These are phyloP conservation scores for Apamea epomidion DNA, from an alignment of 2,888 invertebrate species.

Conservation along the genomic window DNA sequence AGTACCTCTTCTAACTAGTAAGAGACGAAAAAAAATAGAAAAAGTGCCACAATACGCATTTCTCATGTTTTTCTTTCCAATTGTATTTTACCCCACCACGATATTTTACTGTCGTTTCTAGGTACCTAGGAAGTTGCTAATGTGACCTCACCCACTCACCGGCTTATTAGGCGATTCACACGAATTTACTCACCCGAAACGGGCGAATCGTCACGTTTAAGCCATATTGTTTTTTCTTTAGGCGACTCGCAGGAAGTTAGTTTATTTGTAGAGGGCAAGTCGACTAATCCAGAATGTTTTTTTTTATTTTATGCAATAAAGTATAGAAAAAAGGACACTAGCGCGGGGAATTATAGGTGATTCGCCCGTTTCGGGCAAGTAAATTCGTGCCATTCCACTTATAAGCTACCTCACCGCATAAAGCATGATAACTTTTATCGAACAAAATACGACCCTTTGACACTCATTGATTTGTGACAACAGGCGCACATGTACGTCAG, in stretches of 20 bases:
- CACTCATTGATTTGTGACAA: not conserved
- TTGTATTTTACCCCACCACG: not conserved
- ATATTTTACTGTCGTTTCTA: not conserved
- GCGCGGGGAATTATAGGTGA: too few species aligned
- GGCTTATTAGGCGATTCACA: too few species aligned
- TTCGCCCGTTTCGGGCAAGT: not conserved
- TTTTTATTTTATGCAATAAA: too few species aligned
- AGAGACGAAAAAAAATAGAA: not conserved
- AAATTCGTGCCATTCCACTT: not conserved
- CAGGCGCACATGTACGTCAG: not conserved
- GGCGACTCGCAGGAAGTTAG: too few species aligned
- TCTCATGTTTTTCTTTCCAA: not conserved
- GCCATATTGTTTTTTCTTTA: too few species aligned
- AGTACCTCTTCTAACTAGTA: too few species aligned
- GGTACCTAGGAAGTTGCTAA: not conserved
- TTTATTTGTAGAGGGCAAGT: too few species aligned
- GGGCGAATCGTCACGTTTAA: too few species aligned
- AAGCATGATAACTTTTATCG: not conserved
- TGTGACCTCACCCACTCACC: not conserved
- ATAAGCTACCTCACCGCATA: not conserved
- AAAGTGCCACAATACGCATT: not conserved
- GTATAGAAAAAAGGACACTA: too few species aligned
- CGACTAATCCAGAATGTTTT: too few species aligned
- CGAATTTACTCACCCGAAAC: too few species aligned
- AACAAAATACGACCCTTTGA: not conserved